These are phyloP conservation scores for Drusus annulatus DNA, from an alignment of 1,140 invertebrate genomes.

Conservation along the genomic window DNA sequence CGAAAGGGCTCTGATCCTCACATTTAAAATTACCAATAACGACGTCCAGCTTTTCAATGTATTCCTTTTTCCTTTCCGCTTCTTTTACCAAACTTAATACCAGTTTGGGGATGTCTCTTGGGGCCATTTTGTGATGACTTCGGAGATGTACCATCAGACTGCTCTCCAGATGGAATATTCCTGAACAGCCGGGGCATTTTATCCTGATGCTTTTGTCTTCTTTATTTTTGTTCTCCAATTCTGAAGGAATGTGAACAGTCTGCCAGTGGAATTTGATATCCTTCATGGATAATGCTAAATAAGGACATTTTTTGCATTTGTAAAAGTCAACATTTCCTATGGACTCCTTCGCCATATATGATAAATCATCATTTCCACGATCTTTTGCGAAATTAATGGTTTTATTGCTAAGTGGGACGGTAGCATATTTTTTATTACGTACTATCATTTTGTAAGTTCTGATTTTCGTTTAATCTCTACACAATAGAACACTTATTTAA, in stretches of 20 bases:
- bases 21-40: conserved; percentile 46
- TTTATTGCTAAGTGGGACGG: background rate
- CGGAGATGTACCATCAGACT: conserved; percentile 66
- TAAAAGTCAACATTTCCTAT: conserved; percentile 68
- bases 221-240: conserved; percentile 65
- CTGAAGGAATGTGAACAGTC: conserved; percentile 64
- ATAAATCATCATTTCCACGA: background rate
- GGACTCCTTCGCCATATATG: conserved; percentile 29
- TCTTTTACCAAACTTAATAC: conserved; percentile 67
- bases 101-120: conserved; percentile 69
- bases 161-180: conserved; percentile 66
- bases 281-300: conserved; percentile 68
- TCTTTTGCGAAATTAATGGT: background rate
- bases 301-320: conserved; percentile 69
- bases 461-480: no score
- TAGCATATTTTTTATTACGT: background rate
- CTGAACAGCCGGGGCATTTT: conserved; percentile 66
- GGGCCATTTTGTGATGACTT: conserved; percentile 70
- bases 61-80: conserved; percentile 65
- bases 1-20: conserved; percentile 53
- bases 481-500: no score
- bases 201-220: conserved; percentile 66
- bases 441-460: conserved; percentile 1
- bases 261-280: conserved; percentile 70
- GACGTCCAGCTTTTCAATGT: conserved; percentile 59